These are phyloP conservation scores for Pantherophis vulpinus DNA, from an alignment of 2,797 vertebrate species.

Conservation along the genomic window DNA sequence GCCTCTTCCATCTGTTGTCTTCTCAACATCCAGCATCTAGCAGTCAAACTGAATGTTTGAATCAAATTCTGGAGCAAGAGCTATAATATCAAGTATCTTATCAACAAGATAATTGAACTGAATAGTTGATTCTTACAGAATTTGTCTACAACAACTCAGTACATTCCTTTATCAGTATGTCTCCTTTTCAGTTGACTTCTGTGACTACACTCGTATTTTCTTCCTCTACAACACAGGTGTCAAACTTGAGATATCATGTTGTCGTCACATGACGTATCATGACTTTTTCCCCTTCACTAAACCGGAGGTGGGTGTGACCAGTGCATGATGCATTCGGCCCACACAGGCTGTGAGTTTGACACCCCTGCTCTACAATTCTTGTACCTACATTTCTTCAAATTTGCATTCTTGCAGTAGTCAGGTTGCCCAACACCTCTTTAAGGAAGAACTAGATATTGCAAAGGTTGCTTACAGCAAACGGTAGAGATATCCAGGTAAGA, in stretches of 20 bases:
- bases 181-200: not conserved
- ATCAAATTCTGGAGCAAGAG: not conserved
- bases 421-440: not conserved
- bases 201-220: not conserved
- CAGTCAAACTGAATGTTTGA: not conserved
- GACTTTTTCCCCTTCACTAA: no score
- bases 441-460: not conserved
- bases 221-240: not conserved
- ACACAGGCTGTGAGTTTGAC: no score
- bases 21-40: not conserved
- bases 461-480: not conserved
- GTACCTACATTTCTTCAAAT: not conserved
- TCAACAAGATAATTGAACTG: not conserved
- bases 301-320: no score
- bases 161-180: not conserved
- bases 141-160: not conserved
- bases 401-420: not conserved
- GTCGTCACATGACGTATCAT: no score
- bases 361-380: not conserved
- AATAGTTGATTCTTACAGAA: not conserved
- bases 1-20: not conserved
- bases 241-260: no score
- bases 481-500: not conserved
- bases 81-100: not conserved
- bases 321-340: no score